Base-by-base conservation (phyloP, 1,140 invertebrate species). In the Drosophila sp. region DNA sequence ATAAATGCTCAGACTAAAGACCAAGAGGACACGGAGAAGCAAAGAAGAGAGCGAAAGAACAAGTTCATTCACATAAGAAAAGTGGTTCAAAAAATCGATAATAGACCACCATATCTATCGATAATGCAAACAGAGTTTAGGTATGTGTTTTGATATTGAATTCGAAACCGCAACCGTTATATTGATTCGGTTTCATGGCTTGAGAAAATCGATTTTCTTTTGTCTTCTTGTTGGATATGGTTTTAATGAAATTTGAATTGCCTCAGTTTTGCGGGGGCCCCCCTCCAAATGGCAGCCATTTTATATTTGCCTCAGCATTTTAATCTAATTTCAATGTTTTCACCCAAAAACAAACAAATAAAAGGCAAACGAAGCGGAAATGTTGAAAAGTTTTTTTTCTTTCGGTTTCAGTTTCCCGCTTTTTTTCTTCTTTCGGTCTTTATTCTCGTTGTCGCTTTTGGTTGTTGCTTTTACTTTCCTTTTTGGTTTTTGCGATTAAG, bases 251-350 rank as follows among this genome's bases (percentile, higher is more conserved):
- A 76, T 71, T 66, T 74, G 47, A 76, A 64, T 44, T 67, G 44
- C 38, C 38, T 72, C 58, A 33, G 58, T 32, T 47, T 54, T 23
- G 8, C 1, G 1, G 55, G 55, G 54, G 11, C 55, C 10, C 47
- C 11, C 54, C 25, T 29, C 56, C 23, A 29, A 35, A 44, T 65
- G 74, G 75, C 75, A 60, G 77, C 77, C 77, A 79, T 79, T 79
- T 79, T 79, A 66, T 70, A 66, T 74, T 74, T 74, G 70, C 70
- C 76, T 61, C 57, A 70, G 61, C 70, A 79, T 79, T 79, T 79
- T 79, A 79, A 79, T 79, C 77, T 79, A 79, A 79, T 79, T 79
- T 79, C 77, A 79, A 79, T 74, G 76, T 79, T 66, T 76, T 38
- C 60, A 57, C 56, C 65, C 33, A 58, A 70, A 17, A 58, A 38